A percentile compares a stretch with the other conserved stretches of the same genome.
phyloP scores from a whole-genome alignment of 1,140 invertebrate species.

The Mizuhopecten yessoensis region DNA sequence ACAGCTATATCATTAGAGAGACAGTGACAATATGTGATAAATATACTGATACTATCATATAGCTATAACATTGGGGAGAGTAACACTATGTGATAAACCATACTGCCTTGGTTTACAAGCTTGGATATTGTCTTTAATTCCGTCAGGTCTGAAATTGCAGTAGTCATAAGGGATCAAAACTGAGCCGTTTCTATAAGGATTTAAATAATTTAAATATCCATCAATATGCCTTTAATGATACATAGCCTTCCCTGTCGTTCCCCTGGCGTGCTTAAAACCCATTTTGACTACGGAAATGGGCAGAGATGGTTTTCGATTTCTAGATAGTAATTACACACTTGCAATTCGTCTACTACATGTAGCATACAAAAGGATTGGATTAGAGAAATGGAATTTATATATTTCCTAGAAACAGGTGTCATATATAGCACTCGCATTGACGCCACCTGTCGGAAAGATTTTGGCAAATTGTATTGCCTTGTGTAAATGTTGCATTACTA shows the following conservation, averaged over 20 bases:
- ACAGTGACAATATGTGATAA: too few relatives aligned
- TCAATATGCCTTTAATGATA: constrained; percentile 23
- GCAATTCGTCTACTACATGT: constrained; percentile 26
- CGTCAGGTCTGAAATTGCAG: not conserved
- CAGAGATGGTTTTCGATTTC: not conserved
- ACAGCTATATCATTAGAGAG: too few relatives aligned
- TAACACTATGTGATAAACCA: not conserved
- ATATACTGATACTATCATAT: too few relatives aligned
- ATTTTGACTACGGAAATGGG: constrained; percentile 11
- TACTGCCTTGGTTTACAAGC: not conserved
- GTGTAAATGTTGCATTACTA: too few relatives aligned
- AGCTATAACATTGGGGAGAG: too few relatives aligned
- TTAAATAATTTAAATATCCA: constrained; percentile 25
- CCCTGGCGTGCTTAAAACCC: not conserved
- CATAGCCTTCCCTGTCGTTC: not conserved
- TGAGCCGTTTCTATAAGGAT: constrained; percentile 17
- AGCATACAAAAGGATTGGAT: not conserved
- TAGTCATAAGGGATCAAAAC: not conserved
- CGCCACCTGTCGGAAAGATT: not conserved
- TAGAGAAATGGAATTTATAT: constrained; percentile 9
- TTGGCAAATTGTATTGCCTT: not conserved
- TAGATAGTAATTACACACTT: constrained; percentile 4
- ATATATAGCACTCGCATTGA: not conserved
- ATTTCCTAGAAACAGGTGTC: constrained; percentile 3
- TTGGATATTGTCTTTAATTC: not conserved